Base-by-base conservation (phyloP, 2,797 vertebrate species). In the Siniperca obscura region DNA sequence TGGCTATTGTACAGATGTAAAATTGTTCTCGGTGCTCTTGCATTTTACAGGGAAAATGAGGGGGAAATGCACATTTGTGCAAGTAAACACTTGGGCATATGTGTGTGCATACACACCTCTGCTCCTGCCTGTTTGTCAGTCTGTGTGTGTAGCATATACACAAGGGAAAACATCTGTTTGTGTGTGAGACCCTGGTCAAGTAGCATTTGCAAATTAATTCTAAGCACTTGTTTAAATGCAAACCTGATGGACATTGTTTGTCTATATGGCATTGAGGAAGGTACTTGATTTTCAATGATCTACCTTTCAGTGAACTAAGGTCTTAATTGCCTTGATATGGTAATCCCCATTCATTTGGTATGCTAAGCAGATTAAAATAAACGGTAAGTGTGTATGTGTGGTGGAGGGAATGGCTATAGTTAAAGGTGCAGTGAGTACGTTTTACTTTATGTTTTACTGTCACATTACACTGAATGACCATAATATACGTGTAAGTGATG, bases 1-100 rank as follows among this genome's bases (percentile, higher is more conserved):
- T 77, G 65, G 77, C 78, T 66, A 74, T 87, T 90, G 80, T 86
- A 75, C 74, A 78, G 84, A 91, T 81, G 60, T 80, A 83, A 89
- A 85, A 76, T 44, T 44, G 53, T 82, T 83, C 56, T 65, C 42
- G 3, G 56, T 56, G 25, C 67, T 57, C 12, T 42, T 34, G 36
- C 34, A 34, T 74, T 81, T 84, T 76, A 64, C 66, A 34, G 60
- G 42, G 34, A 67, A 50, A 68, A 53, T 42, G 11, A 46, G 38
- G 46, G 40, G 30, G 3, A n/a, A 55, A 71, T 42, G 11, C 40
- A 52, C 61, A 69, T 78, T 74, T 53, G 30, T 70, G 36, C 21
- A 19, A 53, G 67, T 76, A 82, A 70, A 78, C 30, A 75, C 84
- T 68, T 61, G 30, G 81, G n/a, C 70, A 61, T 30, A 70, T 80